Base-by-base conservation (phyloP, 1,140 invertebrate species). In the Vollenhovia emeryi region DNA sequence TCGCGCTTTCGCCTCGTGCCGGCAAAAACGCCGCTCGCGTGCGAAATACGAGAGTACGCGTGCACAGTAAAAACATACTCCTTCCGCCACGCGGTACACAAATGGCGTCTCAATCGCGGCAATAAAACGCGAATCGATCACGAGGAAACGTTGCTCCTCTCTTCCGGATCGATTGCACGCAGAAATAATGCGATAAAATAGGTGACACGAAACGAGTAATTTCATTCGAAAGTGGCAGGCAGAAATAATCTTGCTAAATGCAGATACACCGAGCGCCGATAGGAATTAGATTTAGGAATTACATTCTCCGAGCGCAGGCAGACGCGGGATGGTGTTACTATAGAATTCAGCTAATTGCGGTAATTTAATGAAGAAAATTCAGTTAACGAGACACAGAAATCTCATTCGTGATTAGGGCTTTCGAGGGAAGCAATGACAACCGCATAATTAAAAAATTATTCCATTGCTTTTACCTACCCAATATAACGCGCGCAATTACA, bases 1-100 rank as follows among this genome's bases (percentile, higher is more conserved):
- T 55, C 78, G 62, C 18, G 78, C 48, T 80, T 80, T 80, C 48
- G 24, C 82, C 76, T 84, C 76, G 73, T 69, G 27, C 64, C 1
- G n/a, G 7, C 24, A 50, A 76, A 82, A 75, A 43, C 27, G 1
- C n/a, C 36, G 30, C 45, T 76, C 45, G 36, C 57, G 30, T 45
- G 73, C 45, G 57, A 78, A 84, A 78, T 45, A 24, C 24, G 33
- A 43, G 43, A 43, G 21, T 45, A 8, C 5, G 52, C 13, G n/a
- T 52, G 33, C n/a, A 27, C 33, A 85, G 79, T 55, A 74, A 86
- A 87, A 87, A 86, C 79, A 74, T 79, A 55, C 79, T 88, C 80
- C 80, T 87, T 84, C 87, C 84, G 90, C 84, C 86, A 83, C 62
- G 48, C 78, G 18, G 78, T 24, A 18, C 15, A 30, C 64, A 55